Base-by-base conservation (phyloP, 2,888 invertebrate species). In the Auanema freiburgensis region DNA sequence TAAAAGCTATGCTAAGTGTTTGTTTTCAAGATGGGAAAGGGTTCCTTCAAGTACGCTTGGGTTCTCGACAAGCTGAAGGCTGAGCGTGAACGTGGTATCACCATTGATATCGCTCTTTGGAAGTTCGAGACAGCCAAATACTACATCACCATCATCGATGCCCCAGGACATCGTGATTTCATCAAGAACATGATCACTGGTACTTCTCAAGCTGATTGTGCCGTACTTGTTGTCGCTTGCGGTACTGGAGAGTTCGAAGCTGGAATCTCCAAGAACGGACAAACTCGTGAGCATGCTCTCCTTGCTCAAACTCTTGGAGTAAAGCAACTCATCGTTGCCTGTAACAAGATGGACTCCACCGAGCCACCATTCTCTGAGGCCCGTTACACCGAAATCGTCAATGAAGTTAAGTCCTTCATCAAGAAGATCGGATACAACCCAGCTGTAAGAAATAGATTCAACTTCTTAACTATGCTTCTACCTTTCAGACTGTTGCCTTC, bases 161-260 rank as follows among this genome's bases (percentile, higher is more conserved):
- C 98, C 77, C 98, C 98, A 74, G 98, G 98, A 84, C 98, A 98
- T 89, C 91, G 98, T 89, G 97, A 98, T 93, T 98, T 98, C 90
- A 98, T 98, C 89, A 98, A 98, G 89, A 98, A 98, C 94, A 98
- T 98, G 98, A 98, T 98, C 87, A 98, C 97, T 80, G 98, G 97
- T 86, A 81, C 80, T 58, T 83, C 80, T 51, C 78, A 77, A 69
- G 97, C 97, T 83, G 97, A 98, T 88, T 96, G 96, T 87, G 98
- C 97, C 79, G 95, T 98, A 79, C 88, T 98, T 83, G 94, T 98
- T 85, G 96, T 98, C 69, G 97, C 97, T 84, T 96, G 96, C 81
- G 96, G 96, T 90, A 93, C 92, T 83, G 96, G 96, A 87, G 98
- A 98, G 88, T 98, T 97, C 87, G 97, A 98, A 87, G 95, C 96